Evolutionary conservation across 2,113 vertebrate genomes (phyloP).

Genomic region (Petrocephalus zakoni): DNA sequence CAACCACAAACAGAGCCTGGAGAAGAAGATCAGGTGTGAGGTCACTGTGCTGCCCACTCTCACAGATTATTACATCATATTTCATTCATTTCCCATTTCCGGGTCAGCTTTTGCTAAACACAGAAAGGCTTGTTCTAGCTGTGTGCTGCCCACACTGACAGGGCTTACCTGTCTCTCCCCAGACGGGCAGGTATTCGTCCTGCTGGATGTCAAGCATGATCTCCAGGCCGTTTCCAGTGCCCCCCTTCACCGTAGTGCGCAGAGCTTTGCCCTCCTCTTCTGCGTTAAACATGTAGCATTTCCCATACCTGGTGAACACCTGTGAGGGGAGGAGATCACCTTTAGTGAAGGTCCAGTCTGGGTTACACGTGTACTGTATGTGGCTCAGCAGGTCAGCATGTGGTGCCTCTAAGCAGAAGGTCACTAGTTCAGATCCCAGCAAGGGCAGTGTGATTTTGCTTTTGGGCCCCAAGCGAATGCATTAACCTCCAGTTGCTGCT

Average conservation of each 20-base stretch:
- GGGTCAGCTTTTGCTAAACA: not conserved
- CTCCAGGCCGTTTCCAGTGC: conserved; percentile 20
- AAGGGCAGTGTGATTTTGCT: not conserved
- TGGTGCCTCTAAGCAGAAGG: not conserved
- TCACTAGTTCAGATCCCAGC: not conserved
- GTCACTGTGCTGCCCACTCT: not conserved
- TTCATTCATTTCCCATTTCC: not conserved
- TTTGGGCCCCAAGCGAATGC: not conserved
- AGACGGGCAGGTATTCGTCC: conserved; percentile 20
- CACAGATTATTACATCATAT: not conserved
- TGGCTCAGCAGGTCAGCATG: not conserved
- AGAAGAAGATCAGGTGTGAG: not conserved
- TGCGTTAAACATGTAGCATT: conserved; percentile 23
- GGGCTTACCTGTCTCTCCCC: conserved; percentile 20
- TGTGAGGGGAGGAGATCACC: not conserved
- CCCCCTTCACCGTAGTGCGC: conserved; percentile 7
- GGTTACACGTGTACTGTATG: not conserved
- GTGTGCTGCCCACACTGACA: not conserved
- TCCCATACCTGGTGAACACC: conserved; percentile 22
- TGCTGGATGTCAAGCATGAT: conserved; percentile 24
- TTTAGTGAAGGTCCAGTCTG: not conserved
- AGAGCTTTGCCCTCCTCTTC: conserved; percentile 14
- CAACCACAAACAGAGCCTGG: not conserved
- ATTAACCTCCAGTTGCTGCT: not conserved
- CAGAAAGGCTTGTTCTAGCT: not conserved